Evolutionary conservation across 35 echinoderm and acorn worm species (phyloP).

Genomic region (Holothuria glaberrima): DNA sequence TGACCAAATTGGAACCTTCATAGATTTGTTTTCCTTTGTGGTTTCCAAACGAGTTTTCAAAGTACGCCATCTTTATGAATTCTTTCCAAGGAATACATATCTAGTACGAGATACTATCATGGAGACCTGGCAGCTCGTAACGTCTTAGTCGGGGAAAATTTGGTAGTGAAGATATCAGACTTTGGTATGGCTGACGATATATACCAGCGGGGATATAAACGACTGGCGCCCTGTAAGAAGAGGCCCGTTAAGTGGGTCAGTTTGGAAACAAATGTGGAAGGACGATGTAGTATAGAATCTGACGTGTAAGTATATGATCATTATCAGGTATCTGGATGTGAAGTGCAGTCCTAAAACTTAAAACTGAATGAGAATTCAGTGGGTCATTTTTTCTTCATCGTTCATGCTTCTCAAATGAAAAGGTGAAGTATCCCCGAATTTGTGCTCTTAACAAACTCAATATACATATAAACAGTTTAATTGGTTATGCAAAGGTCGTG

Average conservation of each 20-base stretch:
- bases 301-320: conserved; percentile 84
- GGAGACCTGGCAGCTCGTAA: conserved; percentile 92
- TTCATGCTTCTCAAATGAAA: too few relatives aligned
- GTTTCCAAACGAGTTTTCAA: too few relatives aligned
- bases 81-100: conserved; percentile 78
- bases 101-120: conserved; percentile 82
- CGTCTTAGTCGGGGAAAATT: conserved; percentile 70
- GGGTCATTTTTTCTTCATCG: too few relatives aligned
- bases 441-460: too few relatives aligned
- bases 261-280: conserved; percentile 82
- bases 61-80: neutral
- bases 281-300: conserved; percentile 80
- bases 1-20: too few relatives aligned
- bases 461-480: too few relatives aligned
- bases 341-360: too few relatives aligned
- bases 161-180: conserved; percentile 87
- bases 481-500: too few relatives aligned
- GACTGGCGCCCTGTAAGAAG: conserved; percentile 67
- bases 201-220: conserved; percentile 78
- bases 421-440: too few relatives aligned
- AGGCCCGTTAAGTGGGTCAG: conserved; percentile 94
- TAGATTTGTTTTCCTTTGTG: too few relatives aligned
- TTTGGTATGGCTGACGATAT: conserved; percentile 92
- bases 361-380: too few relatives aligned
- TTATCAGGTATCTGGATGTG: neutral